phyloP scores from a whole-genome alignment of 1,140 invertebrate species.

The Drosophila burlai region DNA sequence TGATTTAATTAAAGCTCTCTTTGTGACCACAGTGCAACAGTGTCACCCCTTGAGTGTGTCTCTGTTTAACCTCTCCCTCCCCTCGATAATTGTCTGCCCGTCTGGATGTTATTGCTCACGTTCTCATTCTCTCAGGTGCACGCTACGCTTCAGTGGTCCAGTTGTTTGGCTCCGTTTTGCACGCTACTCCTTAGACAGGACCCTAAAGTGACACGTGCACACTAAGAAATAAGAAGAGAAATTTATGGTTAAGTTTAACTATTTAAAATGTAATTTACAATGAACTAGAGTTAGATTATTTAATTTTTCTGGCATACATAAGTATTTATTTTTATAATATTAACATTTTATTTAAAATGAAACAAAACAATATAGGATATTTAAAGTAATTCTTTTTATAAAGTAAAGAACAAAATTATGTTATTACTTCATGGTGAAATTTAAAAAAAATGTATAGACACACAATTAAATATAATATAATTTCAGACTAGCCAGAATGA shows the following conservation, averaged over 20 bases:
- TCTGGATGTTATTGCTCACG: slow-evolving; percentile 65
- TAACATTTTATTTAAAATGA: background rate
- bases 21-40: slow-evolving; percentile 33
- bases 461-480: background rate
- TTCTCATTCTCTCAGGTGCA: slow-evolving; percentile 55
- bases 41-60: slow-evolving; percentile 24
- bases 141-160: slow-evolving; percentile 42
- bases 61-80: slow-evolving; percentile 16
- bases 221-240: background rate
- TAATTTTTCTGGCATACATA: too few relatives aligned
- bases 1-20: background rate
- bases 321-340: background rate
- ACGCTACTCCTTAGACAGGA: slow-evolving; percentile 20
- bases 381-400: too few relatives aligned
- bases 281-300: too few relatives aligned
- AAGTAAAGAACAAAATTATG: background rate
- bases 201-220: background rate
- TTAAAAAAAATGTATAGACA: background rate
- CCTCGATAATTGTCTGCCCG: slow-evolving; percentile 50
- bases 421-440: background rate
- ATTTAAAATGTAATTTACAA: background rate
- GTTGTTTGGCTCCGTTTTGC: slow-evolving; percentile 4
- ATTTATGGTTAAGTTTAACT: background rate
- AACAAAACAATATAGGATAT: background rate
- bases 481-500: background rate